Evolutionary conservation across 2,113 vertebrate species (phyloP), one percentile per base, ranked within the genome.

Genomic region (Ammodytes marinus): DNA sequence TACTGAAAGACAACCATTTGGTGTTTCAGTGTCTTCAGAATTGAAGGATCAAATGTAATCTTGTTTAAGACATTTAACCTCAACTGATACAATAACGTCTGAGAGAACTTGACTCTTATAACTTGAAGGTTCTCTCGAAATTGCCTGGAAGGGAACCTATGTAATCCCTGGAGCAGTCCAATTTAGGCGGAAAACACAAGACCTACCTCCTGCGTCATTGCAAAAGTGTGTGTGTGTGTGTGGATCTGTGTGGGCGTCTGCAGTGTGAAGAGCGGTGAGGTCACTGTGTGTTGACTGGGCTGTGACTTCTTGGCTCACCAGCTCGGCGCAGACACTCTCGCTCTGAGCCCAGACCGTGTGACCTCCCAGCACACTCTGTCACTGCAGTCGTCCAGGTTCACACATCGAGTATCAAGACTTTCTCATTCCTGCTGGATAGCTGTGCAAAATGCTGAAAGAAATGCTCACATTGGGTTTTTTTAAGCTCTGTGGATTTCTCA

Each of bases 251-350:
- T 67, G 71, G 52, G 79, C 49, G 46, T 84, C 81, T 86, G 86
- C 81, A 80, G 77, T 61, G 74, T 70, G 50, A 57, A 46, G 69
- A 46, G 45, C 63, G 19, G 67, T 75, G 70, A 85, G 82, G 87
- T 84, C 80, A 63, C 49, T 46, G 66, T 9, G 12, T 37, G 82
- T 76, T 69, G 87, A 85, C 79, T 86, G 7, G 60, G 64, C 86
- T 46, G 86, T 74, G 80, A 87, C 74, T 83, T 58, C 79, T 80
- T 43, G 66, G 64, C 63, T 79, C 76, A 64, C 47, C 54, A 35
- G 64, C 68, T 39, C 15, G 13, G 42, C 43, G 8, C 76, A 79
- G 70, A 66, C 69, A 9, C 57, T 59, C 57, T 65, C 9, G 3
- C 43, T 47, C 45, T 3, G 55, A 63, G 71, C 8, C 19, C 27